phyloP scores from a whole-genome alignment of 2,113 vertebrate species.

The Leptodactylus fuscus region DNA sequence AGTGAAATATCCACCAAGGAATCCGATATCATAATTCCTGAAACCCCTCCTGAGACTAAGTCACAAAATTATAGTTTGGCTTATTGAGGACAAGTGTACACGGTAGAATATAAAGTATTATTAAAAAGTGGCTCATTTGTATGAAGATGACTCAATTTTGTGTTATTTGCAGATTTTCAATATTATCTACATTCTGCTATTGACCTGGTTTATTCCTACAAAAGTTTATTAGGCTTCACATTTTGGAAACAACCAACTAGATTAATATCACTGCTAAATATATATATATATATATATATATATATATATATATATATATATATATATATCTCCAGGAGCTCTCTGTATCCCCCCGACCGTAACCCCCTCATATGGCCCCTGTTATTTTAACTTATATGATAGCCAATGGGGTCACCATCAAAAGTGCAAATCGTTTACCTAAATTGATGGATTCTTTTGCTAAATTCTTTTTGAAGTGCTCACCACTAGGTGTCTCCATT shows the following conservation, averaged over 20 bases:
- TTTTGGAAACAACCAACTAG: background rate
- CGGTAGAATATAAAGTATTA: constrained; percentile 11
- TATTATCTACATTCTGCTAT: background rate
- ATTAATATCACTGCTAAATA: too few relatives aligned
- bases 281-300: too few relatives aligned
- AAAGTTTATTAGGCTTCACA: background rate
- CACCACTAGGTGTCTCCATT: too few relatives aligned
- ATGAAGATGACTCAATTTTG: background rate
- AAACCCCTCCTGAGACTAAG: constrained; percentile 29
- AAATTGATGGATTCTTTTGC: too few relatives aligned
- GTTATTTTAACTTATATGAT: too few relatives aligned
- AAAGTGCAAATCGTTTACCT: too few relatives aligned
- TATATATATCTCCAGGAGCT: too few relatives aligned
- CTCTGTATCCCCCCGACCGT: too few relatives aligned
- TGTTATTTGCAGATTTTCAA: background rate
- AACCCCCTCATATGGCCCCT: too few relatives aligned
- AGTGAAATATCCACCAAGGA: constrained; percentile 29
- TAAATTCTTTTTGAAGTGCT: too few relatives aligned
- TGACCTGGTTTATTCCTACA: background rate
- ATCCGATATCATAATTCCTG: constrained; percentile 27
- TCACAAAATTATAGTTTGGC: constrained; percentile 8
- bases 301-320: too few relatives aligned
- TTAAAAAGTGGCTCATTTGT: background rate
- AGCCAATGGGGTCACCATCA: too few relatives aligned
- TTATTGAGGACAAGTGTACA: constrained; percentile 8